phyloP scores from a whole-genome alignment of 1,140 invertebrate species.

The Aradophagus sp. region DNA sequence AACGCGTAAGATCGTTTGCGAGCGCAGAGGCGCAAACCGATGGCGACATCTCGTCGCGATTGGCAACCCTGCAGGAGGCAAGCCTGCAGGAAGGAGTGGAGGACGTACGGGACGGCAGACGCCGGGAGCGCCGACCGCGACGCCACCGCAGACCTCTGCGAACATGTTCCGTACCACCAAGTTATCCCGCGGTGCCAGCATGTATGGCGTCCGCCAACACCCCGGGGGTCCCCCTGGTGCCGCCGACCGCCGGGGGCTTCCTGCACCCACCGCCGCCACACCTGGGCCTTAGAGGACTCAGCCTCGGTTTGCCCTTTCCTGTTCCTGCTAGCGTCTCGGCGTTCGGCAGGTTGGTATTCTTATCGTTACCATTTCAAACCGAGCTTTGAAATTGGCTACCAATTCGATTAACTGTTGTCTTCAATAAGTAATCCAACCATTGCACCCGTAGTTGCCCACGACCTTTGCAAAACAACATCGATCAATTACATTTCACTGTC shows the following conservation, averaged over 20 bases:
- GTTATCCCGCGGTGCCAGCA: constrained; percentile 60
- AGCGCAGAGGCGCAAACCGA: constrained; percentile 73
- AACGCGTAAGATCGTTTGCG: constrained; percentile 60
- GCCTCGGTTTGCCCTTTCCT: constrained; percentile 72
- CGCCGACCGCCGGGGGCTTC: constrained; percentile 62
- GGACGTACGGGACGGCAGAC: constrained; percentile 63
- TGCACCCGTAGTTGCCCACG: no score
- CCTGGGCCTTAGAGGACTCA: constrained; percentile 70
- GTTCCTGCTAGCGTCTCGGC: constrained; percentile 72
- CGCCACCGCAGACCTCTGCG: constrained; percentile 65
- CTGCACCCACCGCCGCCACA: constrained; percentile 71
- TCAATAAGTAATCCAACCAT: no score
- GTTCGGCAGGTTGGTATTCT: constrained; percentile 69
- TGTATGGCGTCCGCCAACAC: constrained; percentile 29
- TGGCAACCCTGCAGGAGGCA: constrained; percentile 35
- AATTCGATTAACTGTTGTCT: no score
- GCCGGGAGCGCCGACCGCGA: constrained; percentile 66
- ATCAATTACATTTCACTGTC: no score
- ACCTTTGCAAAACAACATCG: no score
- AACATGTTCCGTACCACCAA: constrained; percentile 67
- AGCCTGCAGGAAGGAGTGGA: constrained; percentile 45
- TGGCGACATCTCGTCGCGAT: constrained; percentile 31
- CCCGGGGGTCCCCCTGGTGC: constrained; percentile 63
- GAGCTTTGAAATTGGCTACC: no score
- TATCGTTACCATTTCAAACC: no score